Evolutionary conservation across 2,888 invertebrate species (phyloP).

Genomic region (Meteorus colon): DNA sequence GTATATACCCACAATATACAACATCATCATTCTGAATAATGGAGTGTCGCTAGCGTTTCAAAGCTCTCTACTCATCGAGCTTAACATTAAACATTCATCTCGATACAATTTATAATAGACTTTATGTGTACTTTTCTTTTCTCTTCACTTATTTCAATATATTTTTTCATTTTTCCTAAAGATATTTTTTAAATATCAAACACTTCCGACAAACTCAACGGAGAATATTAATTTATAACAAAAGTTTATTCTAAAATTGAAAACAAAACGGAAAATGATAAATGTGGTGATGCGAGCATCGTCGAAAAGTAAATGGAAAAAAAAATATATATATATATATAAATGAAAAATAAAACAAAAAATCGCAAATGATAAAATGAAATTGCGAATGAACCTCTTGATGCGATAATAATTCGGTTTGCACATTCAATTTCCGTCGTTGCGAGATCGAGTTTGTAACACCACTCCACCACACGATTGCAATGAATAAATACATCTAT

Average conservation of each 20-base stretch:
- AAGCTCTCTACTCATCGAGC: neutral
- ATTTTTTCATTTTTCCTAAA: too few relatives aligned
- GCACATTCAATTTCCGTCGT: slow-evolving; percentile 40
- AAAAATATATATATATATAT: neutral
- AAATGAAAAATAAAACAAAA: slow-evolving; percentile 21
- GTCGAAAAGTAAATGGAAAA: neutral
- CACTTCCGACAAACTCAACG: too few relatives aligned
- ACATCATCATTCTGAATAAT: slow-evolving; percentile 61
- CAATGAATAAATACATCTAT: slow-evolving; percentile 20
- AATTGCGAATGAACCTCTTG: slow-evolving; percentile 7
- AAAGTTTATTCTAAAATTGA: too few relatives aligned
- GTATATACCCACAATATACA: slow-evolving; percentile 56
- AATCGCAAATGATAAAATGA: slow-evolving; percentile 4
- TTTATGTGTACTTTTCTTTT: too few relatives aligned
- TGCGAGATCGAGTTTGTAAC: slow-evolving; percentile 21
- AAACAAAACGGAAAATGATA: neutral
- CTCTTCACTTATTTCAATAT: too few relatives aligned
- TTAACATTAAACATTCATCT: neutral
- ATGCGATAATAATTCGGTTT: slow-evolving; percentile 34
- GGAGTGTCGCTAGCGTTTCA: slow-evolving; percentile 47
- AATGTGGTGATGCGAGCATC: neutral
- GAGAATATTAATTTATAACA: too few relatives aligned
- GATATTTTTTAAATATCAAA: too few relatives aligned
- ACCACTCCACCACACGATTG: slow-evolving; percentile 13
- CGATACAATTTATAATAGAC: neutral